A percentile compares a stretch with the other conserved stretches of the same genome.
These are phyloP conservation scores for Drosophila longiperda DNA, from an alignment of 2,888 invertebrate species.

Conservation along the genomic window DNA sequence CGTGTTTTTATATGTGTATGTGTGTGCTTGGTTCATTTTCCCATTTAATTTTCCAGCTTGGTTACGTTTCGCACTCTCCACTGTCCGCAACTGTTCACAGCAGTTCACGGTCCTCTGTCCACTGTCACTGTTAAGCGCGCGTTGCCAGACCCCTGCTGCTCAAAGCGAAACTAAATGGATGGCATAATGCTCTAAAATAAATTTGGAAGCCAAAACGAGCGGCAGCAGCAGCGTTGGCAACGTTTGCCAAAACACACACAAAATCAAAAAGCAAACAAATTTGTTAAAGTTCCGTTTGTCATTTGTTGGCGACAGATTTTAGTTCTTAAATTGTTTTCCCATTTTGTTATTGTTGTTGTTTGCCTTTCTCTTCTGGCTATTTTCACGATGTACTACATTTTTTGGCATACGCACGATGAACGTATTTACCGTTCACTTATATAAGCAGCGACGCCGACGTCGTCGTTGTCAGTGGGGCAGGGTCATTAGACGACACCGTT, in stretches of 20 bases:
- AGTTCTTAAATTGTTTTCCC: constrained; percentile 60
- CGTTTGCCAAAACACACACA: constrained; percentile 67
- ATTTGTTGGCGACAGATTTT: constrained; percentile 45
- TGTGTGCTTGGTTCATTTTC: constrained; percentile 41
- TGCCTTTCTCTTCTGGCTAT: constrained; percentile 49
- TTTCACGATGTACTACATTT: constrained; percentile 68
- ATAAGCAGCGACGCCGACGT: constrained; percentile 57
- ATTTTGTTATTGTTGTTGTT: constrained; percentile 45
- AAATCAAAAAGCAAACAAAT: constrained; percentile 42
- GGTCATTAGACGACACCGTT: constrained; percentile 75
- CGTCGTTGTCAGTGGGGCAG: constrained; percentile 68
- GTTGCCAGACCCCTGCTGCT: constrained; percentile 55
- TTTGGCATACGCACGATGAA: constrained; percentile 64
- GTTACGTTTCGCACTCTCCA: constrained; percentile 30
- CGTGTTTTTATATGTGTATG: constrained; percentile 13
- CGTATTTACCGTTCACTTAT: constrained; percentile 60
- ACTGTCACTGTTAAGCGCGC: constrained; percentile 58
- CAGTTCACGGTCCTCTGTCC: constrained; percentile 13
- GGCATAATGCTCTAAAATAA: constrained; percentile 82
- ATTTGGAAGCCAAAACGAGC: constrained; percentile 68
- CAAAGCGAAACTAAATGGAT: constrained; percentile 57
- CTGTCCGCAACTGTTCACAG: not conserved
- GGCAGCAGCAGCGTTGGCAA: constrained; percentile 34
- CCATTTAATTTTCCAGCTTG: constrained; percentile 42
- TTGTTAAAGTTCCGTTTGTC: constrained; percentile 68